Evolutionary conservation across 2,888 invertebrate species (phyloP), one percentile per base, ranked within the genome.

Genomic region (Tipula helvola): DNA sequence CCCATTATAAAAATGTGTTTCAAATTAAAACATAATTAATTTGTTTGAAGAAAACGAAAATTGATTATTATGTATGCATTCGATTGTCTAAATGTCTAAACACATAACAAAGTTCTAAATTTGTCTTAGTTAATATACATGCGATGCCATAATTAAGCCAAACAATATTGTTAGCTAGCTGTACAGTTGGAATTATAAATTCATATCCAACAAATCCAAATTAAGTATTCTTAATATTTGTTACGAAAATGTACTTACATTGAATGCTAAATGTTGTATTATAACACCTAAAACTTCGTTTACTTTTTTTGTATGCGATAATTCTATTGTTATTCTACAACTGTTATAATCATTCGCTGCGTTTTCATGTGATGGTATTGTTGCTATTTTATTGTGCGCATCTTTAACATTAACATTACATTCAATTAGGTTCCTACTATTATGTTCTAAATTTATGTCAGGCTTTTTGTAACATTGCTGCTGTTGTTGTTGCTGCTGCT

Each of bases 211-310:
- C 28, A 71, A 71, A 71, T 28, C 71, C 71, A 42, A 39, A 85
- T 85, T 85, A 42, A 41, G 42, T 42, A 85, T 36, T 28, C 71
- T 18, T 28, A 18, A 83, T 16, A 86, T 71, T 71, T 71, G 28
- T 71, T 71, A 71, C 12, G 28, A 71, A 71, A 71, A 28, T 83
- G 86, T 88, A 93, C 94, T 94, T 91, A 95, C 95, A 91, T 95
- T 94, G 91, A 94, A 94, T 89, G 96, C 96, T 90, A 97, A 93
- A 92, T 97, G 96, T 91, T 97, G 96, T 89, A 97, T 94, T 88
- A 97, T 94, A 88, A 96, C 94, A 88, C 96, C 95, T 89, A 98
- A 93, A 83, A 97, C 97, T 91, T 97, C 96, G 87, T 96, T 94
- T 87, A 96, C 95, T 89, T 94, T 94, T 86, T 95, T 93, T 86